Base-by-base conservation (phyloP, 2,113 vertebrate species). In the Microcebus griseorufus region DNA sequence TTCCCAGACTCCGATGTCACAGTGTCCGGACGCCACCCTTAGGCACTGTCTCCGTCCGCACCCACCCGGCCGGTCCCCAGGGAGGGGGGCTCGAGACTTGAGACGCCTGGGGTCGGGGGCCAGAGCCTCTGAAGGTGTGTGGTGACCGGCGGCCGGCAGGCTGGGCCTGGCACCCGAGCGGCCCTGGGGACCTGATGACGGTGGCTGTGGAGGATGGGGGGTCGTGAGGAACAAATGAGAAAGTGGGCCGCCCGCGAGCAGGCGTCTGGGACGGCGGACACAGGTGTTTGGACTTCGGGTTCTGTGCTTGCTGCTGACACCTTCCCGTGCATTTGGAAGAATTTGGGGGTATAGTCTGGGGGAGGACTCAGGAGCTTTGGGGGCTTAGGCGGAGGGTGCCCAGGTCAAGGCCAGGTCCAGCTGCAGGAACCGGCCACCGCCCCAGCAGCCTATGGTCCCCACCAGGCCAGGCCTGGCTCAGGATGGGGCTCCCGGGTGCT, bases 271-370 rank as follows among this genome's bases (percentile, higher is more conserved):
- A 58, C 0, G 2, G 8, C 55, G 7, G 18, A 58, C 20, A 22
- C 2, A 22, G 55, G 55, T 58, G 53, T 55, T 18, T 79, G 32
- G 76, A 42, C 23, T 23, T 64, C 88, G 27, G 53, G n/a, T 48
- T 80, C 45, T 4, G 4, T 5, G 37, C 55, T 14, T 53, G 16
- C 53, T 60, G 17, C 4, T 53, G 13, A 42, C 2, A 3, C n/a
- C 58, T 58, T 69, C 58, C 51, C 42, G 42, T 45, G 60, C 51
- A 82, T 29, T 62, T 17, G 51, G 84, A 51, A 51, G 58, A 45
- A 10, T 29, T 67, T 34, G 5, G 58, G 58, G 48, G 22, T 20
- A n/a, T 0, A 0, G n/a, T 6, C 32, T 22, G 1, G 0, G 22
- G 34, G 32, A 42, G 9, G 14, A 53, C 29, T 34, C 4, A 8